phyloP scores from a whole-genome alignment of 2,888 invertebrate species.

The Mellilla xanthometata region DNA sequence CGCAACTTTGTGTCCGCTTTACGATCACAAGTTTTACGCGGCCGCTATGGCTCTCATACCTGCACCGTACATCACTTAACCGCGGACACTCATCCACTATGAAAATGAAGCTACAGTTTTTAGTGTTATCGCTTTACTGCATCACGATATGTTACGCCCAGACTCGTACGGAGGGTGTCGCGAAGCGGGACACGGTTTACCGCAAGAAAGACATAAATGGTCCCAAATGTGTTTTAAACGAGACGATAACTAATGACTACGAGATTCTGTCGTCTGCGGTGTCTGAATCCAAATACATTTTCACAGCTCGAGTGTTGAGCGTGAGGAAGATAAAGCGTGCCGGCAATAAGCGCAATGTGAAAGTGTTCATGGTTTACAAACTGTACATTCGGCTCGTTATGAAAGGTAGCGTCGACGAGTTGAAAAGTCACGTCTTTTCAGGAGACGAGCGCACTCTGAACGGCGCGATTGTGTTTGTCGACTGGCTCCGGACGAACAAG shows the following conservation, averaged over 20 bases:
- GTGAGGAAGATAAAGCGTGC: slow-evolving; percentile 76
- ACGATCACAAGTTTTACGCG: slow-evolving; percentile 58
- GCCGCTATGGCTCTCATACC: slow-evolving; percentile 56
- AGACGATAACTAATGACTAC: slow-evolving; percentile 81
- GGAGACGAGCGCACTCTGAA: slow-evolving; percentile 69
- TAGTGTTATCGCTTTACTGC: slow-evolving; percentile 65
- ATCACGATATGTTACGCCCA: slow-evolving; percentile 62
- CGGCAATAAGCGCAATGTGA: slow-evolving; percentile 51
- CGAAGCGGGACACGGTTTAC: slow-evolving; percentile 66
- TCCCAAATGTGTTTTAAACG: slow-evolving; percentile 77
- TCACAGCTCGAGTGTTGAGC: slow-evolving; percentile 74
- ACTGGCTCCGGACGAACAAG: slow-evolving; percentile 74
- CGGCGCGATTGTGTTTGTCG: slow-evolving; percentile 72
- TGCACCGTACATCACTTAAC: slow-evolving; percentile 24
- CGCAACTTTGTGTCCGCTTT: slow-evolving; percentile 65
- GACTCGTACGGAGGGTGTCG: slow-evolving; percentile 61
- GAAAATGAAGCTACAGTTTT: slow-evolving; percentile 70
- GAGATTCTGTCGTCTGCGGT: slow-evolving; percentile 79
- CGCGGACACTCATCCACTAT: slow-evolving; percentile 41
- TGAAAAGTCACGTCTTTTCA: slow-evolving; percentile 66
- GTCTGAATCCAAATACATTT: slow-evolving; percentile 80
- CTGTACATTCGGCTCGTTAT: slow-evolving; percentile 70
- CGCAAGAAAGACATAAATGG: slow-evolving; percentile 73
- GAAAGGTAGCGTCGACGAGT: slow-evolving; percentile 69
- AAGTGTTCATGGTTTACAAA: slow-evolving; percentile 75